Evolutionary conservation across 92 coral and sea anemone genomes (phyloP), one percentile per base, ranked within the genome.

Genomic region (Porites lobata): DNA sequence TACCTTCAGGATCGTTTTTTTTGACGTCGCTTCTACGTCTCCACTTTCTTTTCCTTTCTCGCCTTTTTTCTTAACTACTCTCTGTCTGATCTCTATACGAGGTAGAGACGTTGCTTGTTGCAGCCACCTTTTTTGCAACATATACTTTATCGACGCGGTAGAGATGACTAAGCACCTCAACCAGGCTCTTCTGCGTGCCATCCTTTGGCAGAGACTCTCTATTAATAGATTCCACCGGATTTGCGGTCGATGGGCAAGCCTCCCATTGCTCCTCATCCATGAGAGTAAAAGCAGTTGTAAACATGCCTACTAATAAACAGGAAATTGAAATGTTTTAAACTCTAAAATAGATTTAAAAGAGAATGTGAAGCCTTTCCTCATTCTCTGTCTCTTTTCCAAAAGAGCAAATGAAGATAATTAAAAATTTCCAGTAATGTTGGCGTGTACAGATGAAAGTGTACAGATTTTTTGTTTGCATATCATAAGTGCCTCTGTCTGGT

Each of bases 191-290:
- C 53, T 82, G 76, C 18, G 32, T 12, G 18, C 86, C 86, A 52
- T 82, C 86, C 38, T 82, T 82, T 14, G 76, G 76, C 11, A 38
- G 68, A 4, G 77, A 82, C 50, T 69, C 77, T 66, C 66, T 22
- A n/a, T 82, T 82, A 20, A 50, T 51, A 1, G 78, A 82, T 14
- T 76, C 80, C 12, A 76, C 66, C 7, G 66, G 80, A 20, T 76
- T 76, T 2, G 80, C 53, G 13, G 80, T 76, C 6, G 64, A 54
- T 13, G 80, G 22, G 65, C n/a, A 76, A 8, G 65, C 47, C 38
- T 76, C 65, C 80, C 80, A 76, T 26, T n/a, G n/a, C n/a, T n/a
- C n/a, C n/a, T n/a, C n/a, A n/a, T n/a, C n/a, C n/a, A n/a, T n/a
- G n/a, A n/a, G n/a, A n/a, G n/a, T n/a, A n/a, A n/a, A n/a, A n/a